Base-by-base conservation (phyloP, 1,140 invertebrate genomes). In the Drosophila nannoptera region DNA sequence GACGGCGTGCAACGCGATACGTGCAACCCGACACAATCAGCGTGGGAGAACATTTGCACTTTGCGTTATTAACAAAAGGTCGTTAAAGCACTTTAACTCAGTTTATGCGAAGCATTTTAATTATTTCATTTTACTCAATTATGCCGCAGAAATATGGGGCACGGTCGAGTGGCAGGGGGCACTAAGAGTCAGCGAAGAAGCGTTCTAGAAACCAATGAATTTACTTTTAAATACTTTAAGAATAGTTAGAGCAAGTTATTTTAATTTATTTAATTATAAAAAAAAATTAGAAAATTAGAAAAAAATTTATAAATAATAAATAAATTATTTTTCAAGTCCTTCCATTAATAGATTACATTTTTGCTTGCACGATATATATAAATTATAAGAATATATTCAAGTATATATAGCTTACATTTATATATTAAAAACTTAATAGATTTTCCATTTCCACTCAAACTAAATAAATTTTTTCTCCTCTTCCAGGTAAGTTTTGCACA, bases 41-140 rank as follows among this genome's bases (percentile, higher is more conserved):
- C 64, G 56, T 29, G 42, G 52, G 64, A 60, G 61, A 72, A 75
- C 72, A 75, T 84, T 83, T 78, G 75, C 80, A 84, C 80, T 84
- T 80, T 86, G 69, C 76, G 65, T 86, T 84, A 84, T 84, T 84
- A 84, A 86, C 80, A 84, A 75, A 68, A 71, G 73, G 81, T 80
- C 80, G 80, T 84, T 84, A 80, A 76, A 77, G 73, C 66, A 84
- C 70, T 84, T 84, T 60, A 83, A 84, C 73, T 71, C 71, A 84
- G 76, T 83, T 83, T 83, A 73, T 82, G 64, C 66, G 40, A 38
- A 40, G 71, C 52, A 61, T 77, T 83, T 86, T 80, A 80, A 77
- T 83, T 86, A 80, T 86, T 83, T 84, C 53, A 80, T 80, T 83
- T 84, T 70, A 54, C 38, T 70, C 78, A 83, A 84, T 83, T 83